These are phyloP conservation scores for Dynastes hyllus DNA, from an alignment of 2,888 invertebrate species.

Conservation along the genomic window DNA sequence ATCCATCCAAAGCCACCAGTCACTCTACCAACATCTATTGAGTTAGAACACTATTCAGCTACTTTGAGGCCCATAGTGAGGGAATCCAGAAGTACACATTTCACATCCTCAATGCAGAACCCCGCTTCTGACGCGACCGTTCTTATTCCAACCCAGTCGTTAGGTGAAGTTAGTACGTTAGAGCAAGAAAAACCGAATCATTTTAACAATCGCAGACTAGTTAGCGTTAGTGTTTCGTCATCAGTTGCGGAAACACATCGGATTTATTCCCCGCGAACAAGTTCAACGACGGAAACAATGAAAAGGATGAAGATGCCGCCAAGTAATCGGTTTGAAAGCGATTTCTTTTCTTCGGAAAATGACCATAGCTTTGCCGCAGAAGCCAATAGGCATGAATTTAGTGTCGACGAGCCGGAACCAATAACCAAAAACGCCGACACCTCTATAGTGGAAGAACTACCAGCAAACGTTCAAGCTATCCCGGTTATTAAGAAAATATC, in stretches of 20 bases:
- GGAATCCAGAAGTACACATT: constrained; percentile 45
- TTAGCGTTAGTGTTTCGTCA: constrained; percentile 39
- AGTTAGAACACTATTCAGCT: constrained; percentile 46
- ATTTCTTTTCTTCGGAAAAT: constrained; percentile 67
- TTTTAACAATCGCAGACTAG: constrained; percentile 42
- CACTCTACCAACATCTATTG: constrained; percentile 49
- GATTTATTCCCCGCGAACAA: constrained; percentile 30
- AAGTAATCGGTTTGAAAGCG: constrained; percentile 57
- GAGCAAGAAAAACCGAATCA: constrained; percentile 45
- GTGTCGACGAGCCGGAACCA: constrained; percentile 75
- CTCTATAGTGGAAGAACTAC: constrained; percentile 58
- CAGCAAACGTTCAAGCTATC: constrained; percentile 62
- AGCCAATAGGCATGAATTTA: constrained; percentile 75
- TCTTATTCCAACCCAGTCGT: constrained; percentile 45
- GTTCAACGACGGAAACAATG: constrained; percentile 20
- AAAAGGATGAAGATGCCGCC: constrained; percentile 54
- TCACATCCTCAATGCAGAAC: constrained; percentile 11
- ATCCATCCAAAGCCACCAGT: constrained; percentile 52
- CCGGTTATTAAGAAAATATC: constrained; percentile 54
- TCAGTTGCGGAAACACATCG: constrained; percentile 39
- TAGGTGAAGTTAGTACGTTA: constrained; percentile 31
- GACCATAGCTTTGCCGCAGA: constrained; percentile 73
- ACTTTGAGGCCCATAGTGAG: constrained; percentile 30
- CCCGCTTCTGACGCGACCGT: constrained; percentile 1
- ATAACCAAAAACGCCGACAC: constrained; percentile 69